Percentiles rank a stretch among this genome's conserved stretches.
These are phyloP conservation scores for Drosophila diplacantha DNA, from an alignment of 2,888 invertebrate genomes.

Conservation along the genomic window DNA sequence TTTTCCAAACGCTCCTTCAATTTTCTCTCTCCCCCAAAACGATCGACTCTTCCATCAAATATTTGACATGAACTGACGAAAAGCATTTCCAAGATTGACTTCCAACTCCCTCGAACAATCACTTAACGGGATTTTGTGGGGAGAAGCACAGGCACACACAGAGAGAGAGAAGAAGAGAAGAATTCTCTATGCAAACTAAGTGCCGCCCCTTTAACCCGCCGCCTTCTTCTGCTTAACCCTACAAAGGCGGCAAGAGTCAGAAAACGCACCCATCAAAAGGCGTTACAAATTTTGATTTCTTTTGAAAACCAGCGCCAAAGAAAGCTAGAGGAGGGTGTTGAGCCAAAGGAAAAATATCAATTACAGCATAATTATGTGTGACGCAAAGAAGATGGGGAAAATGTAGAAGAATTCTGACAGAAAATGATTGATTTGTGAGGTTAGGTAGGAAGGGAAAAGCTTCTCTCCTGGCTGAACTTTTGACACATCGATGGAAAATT, in stretches of 20 bases:
- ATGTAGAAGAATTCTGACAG: slow-evolving; percentile 52
- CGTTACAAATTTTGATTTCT: slow-evolving; percentile 72
- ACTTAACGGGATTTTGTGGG: slow-evolving; percentile 39
- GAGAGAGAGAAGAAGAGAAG: slow-evolving; percentile 20
- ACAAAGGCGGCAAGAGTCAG: slow-evolving; percentile 47
- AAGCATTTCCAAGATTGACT: slow-evolving; percentile 30
- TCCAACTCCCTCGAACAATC: slow-evolving; percentile 38
- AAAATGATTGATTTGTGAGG: slow-evolving; percentile 66
- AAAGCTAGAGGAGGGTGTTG: slow-evolving; percentile 4
- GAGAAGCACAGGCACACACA: background rate
- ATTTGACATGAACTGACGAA: slow-evolving; percentile 39
- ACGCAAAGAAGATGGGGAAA: slow-evolving; percentile 42
- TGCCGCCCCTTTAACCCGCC: slow-evolving; percentile 27
- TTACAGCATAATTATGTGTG: slow-evolving; percentile 73
- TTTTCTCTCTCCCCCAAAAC: background rate
- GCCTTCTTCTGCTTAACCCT: slow-evolving; percentile 8
- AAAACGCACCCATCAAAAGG: slow-evolving; percentile 63
- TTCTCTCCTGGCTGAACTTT: slow-evolving; percentile 37
- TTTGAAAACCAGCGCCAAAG: slow-evolving; percentile 64
- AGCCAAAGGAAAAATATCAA: slow-evolving; percentile 63
- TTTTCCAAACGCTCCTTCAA: slow-evolving; percentile 8
- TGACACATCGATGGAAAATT: slow-evolving; percentile 48
- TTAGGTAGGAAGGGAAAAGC: slow-evolving; percentile 41
- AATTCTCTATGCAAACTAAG: slow-evolving; percentile 66
- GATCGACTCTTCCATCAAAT: slow-evolving; percentile 39